These are phyloP conservation scores for Pammene fasciana DNA, from an alignment of 2,888 invertebrate species.

Conservation along the genomic window DNA sequence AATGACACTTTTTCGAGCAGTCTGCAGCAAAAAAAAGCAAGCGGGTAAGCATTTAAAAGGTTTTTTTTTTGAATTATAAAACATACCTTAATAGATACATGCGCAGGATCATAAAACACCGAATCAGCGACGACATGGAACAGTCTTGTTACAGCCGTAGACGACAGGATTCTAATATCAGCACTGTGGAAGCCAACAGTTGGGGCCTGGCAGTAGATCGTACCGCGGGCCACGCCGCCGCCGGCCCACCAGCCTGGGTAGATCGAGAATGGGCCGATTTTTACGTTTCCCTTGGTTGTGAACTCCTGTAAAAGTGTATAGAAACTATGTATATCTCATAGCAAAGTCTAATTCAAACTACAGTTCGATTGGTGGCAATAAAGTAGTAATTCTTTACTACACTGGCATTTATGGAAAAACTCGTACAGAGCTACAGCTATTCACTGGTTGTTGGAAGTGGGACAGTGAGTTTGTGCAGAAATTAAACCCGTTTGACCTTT, in stretches of 20 bases:
- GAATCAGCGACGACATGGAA: conserved; percentile 66
- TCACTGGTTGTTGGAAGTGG: no score
- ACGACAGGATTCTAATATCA: conserved; percentile 56
- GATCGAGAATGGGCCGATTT: conserved; percentile 55
- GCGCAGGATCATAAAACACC: conserved; percentile 55
- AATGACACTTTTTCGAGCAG: no score
- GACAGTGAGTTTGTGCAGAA: no score
- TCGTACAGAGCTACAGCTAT: no score
- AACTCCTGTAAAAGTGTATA: conserved; percentile 18
- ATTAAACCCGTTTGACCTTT: no score
- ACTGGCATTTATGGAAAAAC: no score
- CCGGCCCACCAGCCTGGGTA: conserved; percentile 63
- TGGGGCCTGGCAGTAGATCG: conserved; percentile 55
- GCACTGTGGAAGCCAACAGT: conserved; percentile 55
- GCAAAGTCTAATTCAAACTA: no score
- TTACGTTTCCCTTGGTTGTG: conserved; percentile 47
- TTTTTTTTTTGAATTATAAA: no score
- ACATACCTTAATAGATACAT: conserved; percentile 60
- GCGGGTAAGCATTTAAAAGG: no score
- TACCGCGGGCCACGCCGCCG: conserved; percentile 54
- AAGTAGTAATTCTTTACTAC: no score
- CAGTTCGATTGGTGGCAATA: no score
- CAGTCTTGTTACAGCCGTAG: conserved; percentile 58
- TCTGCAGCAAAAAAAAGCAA: no score
- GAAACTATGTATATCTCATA: not conserved